These are phyloP conservation scores for Selenia dentaria DNA, from an alignment of 2,888 invertebrate genomes.

Conservation along the genomic window DNA sequence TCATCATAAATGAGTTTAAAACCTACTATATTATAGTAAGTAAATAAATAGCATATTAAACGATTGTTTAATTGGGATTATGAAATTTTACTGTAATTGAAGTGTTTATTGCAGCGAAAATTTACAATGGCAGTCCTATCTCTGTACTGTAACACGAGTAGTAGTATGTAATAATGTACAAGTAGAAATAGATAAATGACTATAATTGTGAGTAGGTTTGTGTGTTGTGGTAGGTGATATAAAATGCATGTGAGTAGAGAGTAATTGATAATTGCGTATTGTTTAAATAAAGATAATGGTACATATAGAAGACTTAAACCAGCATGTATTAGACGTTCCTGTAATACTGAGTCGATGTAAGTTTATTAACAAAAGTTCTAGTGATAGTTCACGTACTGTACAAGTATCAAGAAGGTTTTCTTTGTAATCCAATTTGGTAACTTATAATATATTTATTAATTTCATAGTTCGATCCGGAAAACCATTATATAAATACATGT, in stretches of 20 bases:
- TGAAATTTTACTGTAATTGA: too few species aligned
- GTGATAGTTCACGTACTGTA: too few species aligned
- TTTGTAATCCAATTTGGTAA: too few species aligned
- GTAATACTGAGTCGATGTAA: neutral
- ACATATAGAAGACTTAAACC: slow-evolving; percentile 45
- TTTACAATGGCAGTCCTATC: slow-evolving; percentile 31
- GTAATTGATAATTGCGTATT: slow-evolving; percentile 35
- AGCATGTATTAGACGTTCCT: slow-evolving; percentile 41
- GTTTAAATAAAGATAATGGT: slow-evolving; percentile 8
- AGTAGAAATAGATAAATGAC: slow-evolving; percentile 61
- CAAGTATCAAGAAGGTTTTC: too few species aligned
- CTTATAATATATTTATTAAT: too few species aligned
- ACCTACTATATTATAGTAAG: slow-evolving; percentile 7
- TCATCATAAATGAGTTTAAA: slow-evolving; percentile 8
- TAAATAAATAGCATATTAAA: too few species aligned
- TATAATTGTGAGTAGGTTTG: slow-evolving; percentile 55
- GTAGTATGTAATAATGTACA: slow-evolving; percentile 45
- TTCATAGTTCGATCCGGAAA: too few species aligned
- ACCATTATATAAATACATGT: too few species aligned
- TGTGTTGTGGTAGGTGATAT: slow-evolving; percentile 67
- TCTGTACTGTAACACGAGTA: slow-evolving; percentile 39
- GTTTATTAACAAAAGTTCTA: too few species aligned
- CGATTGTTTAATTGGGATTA: too few species aligned
- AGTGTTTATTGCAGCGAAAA: too few species aligned
- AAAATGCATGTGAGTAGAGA: slow-evolving; percentile 68